phyloP scores from a whole-genome alignment of 1,140 invertebrate genomes.

The Nasonia giraulti region DNA sequence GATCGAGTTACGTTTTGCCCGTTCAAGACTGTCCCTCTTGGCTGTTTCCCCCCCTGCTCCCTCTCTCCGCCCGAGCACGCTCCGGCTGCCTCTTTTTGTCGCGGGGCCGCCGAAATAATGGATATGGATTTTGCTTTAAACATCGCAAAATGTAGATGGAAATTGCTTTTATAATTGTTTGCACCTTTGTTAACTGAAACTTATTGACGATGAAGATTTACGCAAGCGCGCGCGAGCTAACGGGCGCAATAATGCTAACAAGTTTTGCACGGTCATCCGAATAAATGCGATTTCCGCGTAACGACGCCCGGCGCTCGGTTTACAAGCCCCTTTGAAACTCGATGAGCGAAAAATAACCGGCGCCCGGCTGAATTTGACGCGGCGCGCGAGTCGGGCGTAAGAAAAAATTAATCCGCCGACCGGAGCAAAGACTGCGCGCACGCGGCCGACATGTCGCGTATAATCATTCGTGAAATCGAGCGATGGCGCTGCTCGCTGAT shows the following conservation, averaged over 20 bases:
- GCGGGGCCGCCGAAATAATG: not conserved
- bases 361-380: no score
- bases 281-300: not conserved
- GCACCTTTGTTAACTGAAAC: not conserved
- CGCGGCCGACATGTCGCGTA: no score
- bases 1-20: no score
- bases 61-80: not conserved
- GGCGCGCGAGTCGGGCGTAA: no score
- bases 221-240: not conserved
- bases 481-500: no score
- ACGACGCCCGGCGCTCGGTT: not conserved
- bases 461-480: no score
- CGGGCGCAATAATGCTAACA: not conserved
- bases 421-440: no score
- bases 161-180: not conserved
- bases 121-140: slow-evolving; percentile 22
- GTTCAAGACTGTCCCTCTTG: no score
- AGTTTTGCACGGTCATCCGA: not conserved
- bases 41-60: no score
- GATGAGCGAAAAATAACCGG: not conserved
- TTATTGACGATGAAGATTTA: not conserved
- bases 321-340: not conserved
- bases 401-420: no score
- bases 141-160: not conserved
- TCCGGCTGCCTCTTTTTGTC: no score